phyloP scores from a whole-genome alignment of 2,113 vertebrate species.

The Neogobius melanostomus region DNA sequence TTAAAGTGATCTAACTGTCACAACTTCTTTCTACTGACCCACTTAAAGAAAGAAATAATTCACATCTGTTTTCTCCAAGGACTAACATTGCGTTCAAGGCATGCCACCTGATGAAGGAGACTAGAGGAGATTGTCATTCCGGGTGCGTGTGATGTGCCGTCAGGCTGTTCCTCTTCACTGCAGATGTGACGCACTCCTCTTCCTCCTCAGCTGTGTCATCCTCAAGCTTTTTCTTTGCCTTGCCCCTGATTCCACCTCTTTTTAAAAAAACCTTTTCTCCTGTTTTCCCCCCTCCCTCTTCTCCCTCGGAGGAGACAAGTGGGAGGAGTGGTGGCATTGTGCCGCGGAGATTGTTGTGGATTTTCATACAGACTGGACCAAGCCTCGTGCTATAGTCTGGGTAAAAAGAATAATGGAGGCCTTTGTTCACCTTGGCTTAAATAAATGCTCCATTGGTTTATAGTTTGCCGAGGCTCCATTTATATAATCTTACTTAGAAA shows the following conservation, averaged over 20 bases:
- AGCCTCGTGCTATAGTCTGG: constrained; percentile 23
- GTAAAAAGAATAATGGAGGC: constrained; percentile 36
- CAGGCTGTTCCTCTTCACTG: constrained; percentile 70
- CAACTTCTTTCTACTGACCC: neutral
- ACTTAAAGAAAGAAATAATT: neutral
- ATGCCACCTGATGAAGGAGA: constrained; percentile 47
- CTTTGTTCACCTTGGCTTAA: constrained; percentile 33
- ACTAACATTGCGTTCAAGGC: neutral
- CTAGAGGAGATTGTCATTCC: constrained; percentile 67
- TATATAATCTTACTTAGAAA: constrained; percentile 58
- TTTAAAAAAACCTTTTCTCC: constrained; percentile 1
- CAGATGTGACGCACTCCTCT: constrained; percentile 67
- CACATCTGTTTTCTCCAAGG: too few relatives aligned
- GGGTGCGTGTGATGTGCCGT: constrained; percentile 63
- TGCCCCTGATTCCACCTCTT: constrained; percentile 26
- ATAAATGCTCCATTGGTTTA: constrained; percentile 46
- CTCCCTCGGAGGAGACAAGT: constrained; percentile 63
- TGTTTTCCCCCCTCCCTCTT: constrained; percentile 29
- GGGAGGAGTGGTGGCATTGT: constrained; percentile 66
- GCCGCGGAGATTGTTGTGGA: constrained; percentile 70
- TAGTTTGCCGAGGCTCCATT: constrained; percentile 30
- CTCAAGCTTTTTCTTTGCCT: constrained; percentile 12
- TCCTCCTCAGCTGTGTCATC: constrained; percentile 47
- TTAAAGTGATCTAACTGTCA: too few relatives aligned
- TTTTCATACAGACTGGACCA: constrained; percentile 39